Percentiles rank a stretch among this genome's conserved stretches.
These are phyloP conservation scores for Microctonus aethiopoides DNA, from an alignment of 2,888 invertebrate genomes.

Conservation along the genomic window DNA sequence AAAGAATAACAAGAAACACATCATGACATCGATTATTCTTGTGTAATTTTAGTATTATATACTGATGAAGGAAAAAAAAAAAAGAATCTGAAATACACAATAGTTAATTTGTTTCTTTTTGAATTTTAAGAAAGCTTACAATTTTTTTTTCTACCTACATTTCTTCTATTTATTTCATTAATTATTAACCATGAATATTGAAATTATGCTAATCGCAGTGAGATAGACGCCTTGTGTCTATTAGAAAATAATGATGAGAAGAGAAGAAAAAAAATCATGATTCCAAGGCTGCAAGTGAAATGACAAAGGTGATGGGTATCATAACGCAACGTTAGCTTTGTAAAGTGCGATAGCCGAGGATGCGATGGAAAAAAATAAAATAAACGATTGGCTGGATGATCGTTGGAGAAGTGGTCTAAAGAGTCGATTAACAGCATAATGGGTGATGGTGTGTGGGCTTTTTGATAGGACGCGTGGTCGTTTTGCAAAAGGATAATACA, in stretches of 20 bases:
- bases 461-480: constrained; percentile 58
- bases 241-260: not conserved
- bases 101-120: too few species aligned
- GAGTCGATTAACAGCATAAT: constrained; percentile 52
- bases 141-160: not conserved
- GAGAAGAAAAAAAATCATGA: not conserved
- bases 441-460: constrained; percentile 55
- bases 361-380: constrained; percentile 1
- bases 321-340: not conserved
- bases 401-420: constrained; percentile 42
- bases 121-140: too few species aligned
- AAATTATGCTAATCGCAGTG: not conserved
- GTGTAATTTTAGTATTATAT: too few species aligned
- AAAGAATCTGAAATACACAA: too few species aligned
- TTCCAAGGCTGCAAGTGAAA: not conserved
- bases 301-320: not conserved
- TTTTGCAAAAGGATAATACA: constrained; percentile 55
- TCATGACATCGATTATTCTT: too few species aligned
- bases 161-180: not conserved
- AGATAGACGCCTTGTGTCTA: not conserved
- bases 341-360: not conserved
- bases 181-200: not conserved
- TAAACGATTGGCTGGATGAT: constrained; percentile 17
- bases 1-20: not conserved
- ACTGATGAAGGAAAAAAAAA: too few species aligned